Evolutionary conservation across 2,888 invertebrate species (phyloP), one percentile per base, ranked within the genome.

Genomic region (Nephrotoma appendiculata): DNA sequence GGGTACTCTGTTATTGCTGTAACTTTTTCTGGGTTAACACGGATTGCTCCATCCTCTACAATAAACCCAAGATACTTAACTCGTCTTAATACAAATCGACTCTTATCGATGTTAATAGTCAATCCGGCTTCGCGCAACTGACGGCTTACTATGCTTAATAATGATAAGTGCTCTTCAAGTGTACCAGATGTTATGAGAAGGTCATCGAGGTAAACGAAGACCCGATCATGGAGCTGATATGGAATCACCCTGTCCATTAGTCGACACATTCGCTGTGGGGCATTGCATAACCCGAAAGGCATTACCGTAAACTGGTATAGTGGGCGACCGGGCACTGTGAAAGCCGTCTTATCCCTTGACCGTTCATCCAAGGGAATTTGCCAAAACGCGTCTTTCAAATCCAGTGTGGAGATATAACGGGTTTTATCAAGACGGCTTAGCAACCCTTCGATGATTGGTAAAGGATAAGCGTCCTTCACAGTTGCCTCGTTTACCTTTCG

Each of bases 341-440:
- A 71, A 0, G 89, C 89, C 1, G 89, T 90, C 6, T 87, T 87
- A 11, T 88, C 88, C 19, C 86, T 84, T 3, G 88, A 88, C 0
- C 86, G 45, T 9, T 87, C 42, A 11, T 87, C 87, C 48, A 90
- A 15, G 6, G 88, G 87, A 11, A 87, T 85, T 31, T 87, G 87
- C 85, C 87, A 87, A 85, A 87, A 87, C 1, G 89, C 89, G 5
- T 88, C 88, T 41, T 88, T 89, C 5, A 89, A 86, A 84, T 89
- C 89, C 0, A 89, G 83, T 1, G 88, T 89, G 1, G 88, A 88
- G 9, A 90, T 88, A 85, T 88, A 89, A 6, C 87, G 83, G 5
- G 90, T 89, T 4, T 87, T 86, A 0, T 88, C 86, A 0, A 90
- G 88, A 15, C 88, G 89, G 52, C 89, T 88, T 11, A 90, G 86